Evolutionary conservation across 2,888 invertebrate genomes (phyloP), one percentile per base, ranked within the genome.

Genomic region (Strigamia transsilvanica): DNA sequence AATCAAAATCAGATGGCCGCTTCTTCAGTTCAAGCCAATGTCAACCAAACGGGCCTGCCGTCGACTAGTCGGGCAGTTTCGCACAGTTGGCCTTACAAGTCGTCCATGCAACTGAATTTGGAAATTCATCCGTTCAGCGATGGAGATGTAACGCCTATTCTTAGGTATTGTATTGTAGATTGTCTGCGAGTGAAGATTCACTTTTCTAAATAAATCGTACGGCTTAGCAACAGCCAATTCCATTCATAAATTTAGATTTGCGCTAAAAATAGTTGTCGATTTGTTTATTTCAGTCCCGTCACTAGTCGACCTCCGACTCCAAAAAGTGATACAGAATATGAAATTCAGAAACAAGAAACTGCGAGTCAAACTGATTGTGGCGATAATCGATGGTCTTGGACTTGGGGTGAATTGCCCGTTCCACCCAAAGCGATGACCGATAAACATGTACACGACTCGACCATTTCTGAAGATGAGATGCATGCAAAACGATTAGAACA

Each of bases 261-360:
- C n/a, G 13, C 32, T 41, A 18, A 27, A 83, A 51, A 66, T 23
- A 42, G 79, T 18, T 56, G 9, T n/a, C 46, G 32, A 23, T 46
- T 80, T 32, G 12, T 80, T 81, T 81, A n/a, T 81, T 82, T 32
- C 23, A 84, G 84, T 83, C 84, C 84, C 51, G 61, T 79, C 21
- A 73, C 80, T 38, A 83, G 83, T 46, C 91, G 96, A 83, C 92
- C 94, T 56, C 92, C 93, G 84, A 94, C 95, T 15, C 96, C 97
- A 9, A 96, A 96, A 88, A 97, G 97, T 66, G 98, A 98, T 88
- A 96, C 97, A 0, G 98, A 98, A 87, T 93, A 96, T 86, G 98
- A 98, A 88, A 87, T 88, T 42, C 42, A 46, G 21, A 82, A 79
- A 80, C 84, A 82, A 79, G 83, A 83, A 80, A 46, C 82, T 27